Evolutionary conservation across 2,888 invertebrate species (phyloP).

Genomic region (Brassicogethes aeneus): DNA sequence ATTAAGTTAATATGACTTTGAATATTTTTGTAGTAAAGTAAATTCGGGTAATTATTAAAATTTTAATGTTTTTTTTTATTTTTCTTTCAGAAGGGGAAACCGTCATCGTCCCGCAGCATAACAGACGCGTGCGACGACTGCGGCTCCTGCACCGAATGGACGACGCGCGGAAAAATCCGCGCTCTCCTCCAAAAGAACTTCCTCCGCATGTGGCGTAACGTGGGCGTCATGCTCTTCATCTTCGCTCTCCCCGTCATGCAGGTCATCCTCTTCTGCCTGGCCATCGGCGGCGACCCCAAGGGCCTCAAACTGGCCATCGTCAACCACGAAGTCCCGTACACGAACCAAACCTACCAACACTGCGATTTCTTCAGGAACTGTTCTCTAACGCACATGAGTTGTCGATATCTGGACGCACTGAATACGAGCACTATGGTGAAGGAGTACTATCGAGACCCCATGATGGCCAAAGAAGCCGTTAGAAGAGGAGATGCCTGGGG

Average conservation of each 20-base stretch:
- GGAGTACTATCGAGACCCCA: constrained; percentile 56
- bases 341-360: constrained; percentile 27
- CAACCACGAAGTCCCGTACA: constrained; percentile 51
- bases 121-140: constrained; percentile 47
- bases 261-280: constrained; percentile 86
- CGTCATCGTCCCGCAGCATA: constrained; percentile 30
- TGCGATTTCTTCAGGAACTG: constrained; percentile 54
- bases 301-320: constrained; percentile 73
- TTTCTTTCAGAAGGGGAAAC: constrained; percentile 20
- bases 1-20: too few species aligned
- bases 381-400: constrained; percentile 56
- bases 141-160: constrained; percentile 51
- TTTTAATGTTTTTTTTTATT: constrained; percentile 6
- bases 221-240: constrained; percentile 88
- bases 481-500: constrained; percentile 78
- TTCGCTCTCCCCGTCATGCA: constrained; percentile 89
- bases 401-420: constrained; percentile 54
- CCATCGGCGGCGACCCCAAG: constrained; percentile 80
- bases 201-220: constrained; percentile 85
- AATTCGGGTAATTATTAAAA: not conserved
- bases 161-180: constrained; percentile 77
- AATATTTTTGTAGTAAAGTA: too few species aligned
- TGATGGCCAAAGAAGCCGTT: constrained; percentile 64
- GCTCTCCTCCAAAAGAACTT: constrained; percentile 84
- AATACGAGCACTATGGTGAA: constrained; percentile 54